Evolutionary conservation across 53 echinoderm and acorn worm genomes (phyloP).

Genomic region (Arbacia lixula): DNA sequence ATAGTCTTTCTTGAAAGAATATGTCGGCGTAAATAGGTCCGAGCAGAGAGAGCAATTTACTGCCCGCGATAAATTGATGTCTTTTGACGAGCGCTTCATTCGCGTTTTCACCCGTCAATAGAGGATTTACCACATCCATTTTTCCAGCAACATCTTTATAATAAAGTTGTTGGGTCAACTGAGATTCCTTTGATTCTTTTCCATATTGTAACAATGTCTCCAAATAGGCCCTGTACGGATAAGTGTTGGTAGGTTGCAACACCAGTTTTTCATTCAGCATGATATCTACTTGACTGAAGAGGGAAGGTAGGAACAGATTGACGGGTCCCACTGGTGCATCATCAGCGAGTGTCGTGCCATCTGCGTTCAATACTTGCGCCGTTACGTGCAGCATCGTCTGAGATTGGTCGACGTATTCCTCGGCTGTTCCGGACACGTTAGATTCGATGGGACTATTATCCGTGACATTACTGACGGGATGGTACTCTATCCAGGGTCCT

Average conservation of each 20-base stretch:
- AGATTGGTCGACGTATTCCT: slow-evolving; percentile 57
- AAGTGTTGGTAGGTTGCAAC: slow-evolving; percentile 49
- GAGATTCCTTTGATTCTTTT: slow-evolving; percentile 9
- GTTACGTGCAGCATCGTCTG: slow-evolving; percentile 53
- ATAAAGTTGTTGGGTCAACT: slow-evolving; percentile 40
- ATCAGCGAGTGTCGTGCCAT: slow-evolving; percentile 34
- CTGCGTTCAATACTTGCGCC: slow-evolving; percentile 45
- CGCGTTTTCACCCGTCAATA: background rate
- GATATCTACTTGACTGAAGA: slow-evolving; percentile 72
- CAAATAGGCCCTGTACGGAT: slow-evolving; percentile 29
- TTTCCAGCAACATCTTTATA: slow-evolving; percentile 57
- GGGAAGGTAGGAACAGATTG: slow-evolving; percentile 67
- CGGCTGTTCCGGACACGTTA: slow-evolving; percentile 42
- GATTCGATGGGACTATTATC: slow-evolving; percentile 56
- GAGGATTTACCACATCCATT: slow-evolving; percentile 47
- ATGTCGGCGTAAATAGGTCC: slow-evolving; percentile 66
- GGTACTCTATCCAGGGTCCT: slow-evolving; percentile 68
- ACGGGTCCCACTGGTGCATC: slow-evolving; percentile 55
- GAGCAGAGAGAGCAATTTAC: slow-evolving; percentile 55
- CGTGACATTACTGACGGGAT: slow-evolving; percentile 59
- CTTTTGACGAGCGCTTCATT: slow-evolving; percentile 64
- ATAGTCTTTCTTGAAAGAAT: slow-evolving; percentile 66
- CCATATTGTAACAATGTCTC: slow-evolving; percentile 43
- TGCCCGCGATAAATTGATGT: slow-evolving; percentile 10
- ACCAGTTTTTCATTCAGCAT: slow-evolving; percentile 11